Base-by-base conservation (phyloP, 1,140 invertebrate species). In the Drosophila pseudoananassae region DNA sequence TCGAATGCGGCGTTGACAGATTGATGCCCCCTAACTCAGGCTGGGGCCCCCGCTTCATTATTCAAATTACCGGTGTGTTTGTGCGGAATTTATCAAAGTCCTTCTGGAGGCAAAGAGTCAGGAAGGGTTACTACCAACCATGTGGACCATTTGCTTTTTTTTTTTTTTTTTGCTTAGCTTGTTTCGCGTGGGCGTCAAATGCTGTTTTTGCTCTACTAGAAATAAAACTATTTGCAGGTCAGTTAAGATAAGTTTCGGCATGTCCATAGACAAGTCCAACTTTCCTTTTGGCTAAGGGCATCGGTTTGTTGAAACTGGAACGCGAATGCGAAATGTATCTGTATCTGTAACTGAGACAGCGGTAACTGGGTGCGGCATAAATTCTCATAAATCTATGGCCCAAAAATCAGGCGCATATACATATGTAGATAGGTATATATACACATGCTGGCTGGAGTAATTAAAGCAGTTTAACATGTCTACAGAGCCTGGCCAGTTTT, bases 391-490 rank as follows among this genome's bases (percentile, higher is more conserved):
- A 85, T 88, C 78, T 75, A 75, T 82, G 77, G 71, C 56, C 81
- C 79, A 65, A 83, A 82, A 58, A 68, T 49, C 43, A 75, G 53
- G 43, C 23, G 40, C 8, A 36, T 17, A 40, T 52, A 70, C 66
- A 85, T 61, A 77, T 74, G 57, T 73, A 79, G 68, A 61, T 68
- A 36, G 15, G 15, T 43, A 40, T 76, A 69, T 55, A 77, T 60
- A 80, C 53, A 54, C 47, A 66, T 64, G 59, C 61, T 51, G 75
- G 78, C 85, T 31, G 54, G 82, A 85, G 82, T 85, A 85, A 85
- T 85, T 85, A 85, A 85, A 85, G 82, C 82, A 85, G 82, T 85
- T 85, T 88, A 85, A 85, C 82, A 85, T 85, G 83, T 85, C 83
- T 74, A 56, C 38, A 59, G 59, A 57, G 54, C 36, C 20, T 68